Percentiles rank a stretch among this genome's conserved stretches.
Conservation (phyloP, 2,113 vertebrate genomes). For the Ramphastos sulfuratus region DNA sequence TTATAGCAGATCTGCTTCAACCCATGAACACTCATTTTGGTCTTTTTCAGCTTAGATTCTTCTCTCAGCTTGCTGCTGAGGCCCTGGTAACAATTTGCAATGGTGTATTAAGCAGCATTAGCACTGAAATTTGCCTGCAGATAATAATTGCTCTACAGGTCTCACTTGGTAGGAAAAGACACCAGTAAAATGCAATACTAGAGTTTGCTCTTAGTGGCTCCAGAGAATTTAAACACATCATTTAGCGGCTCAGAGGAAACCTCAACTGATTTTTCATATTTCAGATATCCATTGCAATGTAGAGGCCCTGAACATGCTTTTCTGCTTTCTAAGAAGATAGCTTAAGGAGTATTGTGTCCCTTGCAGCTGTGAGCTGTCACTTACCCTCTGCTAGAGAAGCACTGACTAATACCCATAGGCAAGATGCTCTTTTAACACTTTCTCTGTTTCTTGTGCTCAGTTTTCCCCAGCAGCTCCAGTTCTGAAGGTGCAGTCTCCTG, state of each 20-base stretch:
- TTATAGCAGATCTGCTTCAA: too few species aligned
- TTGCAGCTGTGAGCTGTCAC: background rate
- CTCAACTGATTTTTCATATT: background rate
- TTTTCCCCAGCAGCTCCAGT: background rate
- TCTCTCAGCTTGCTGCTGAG: background rate
- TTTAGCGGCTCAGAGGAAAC: background rate
- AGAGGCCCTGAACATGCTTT: background rate
- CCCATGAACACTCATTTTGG: background rate
- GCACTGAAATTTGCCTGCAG: background rate
- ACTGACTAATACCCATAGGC: background rate
- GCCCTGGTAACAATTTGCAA: background rate
- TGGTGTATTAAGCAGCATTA: background rate
- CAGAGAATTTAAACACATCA: background rate
- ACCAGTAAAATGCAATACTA: background rate
- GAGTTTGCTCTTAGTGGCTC: background rate
- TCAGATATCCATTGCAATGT: background rate
- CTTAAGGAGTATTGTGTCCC: background rate
- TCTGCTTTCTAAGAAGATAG: background rate
- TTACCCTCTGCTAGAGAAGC: background rate
- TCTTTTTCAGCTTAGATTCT: background rate
- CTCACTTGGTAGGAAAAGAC: background rate
- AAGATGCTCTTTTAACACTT: background rate
- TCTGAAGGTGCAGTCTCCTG: background rate
- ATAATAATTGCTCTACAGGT: background rate
- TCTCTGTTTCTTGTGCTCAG: background rate